Conservation (phyloP, 2,888 invertebrate genomes). For the Noctua janthina region DNA sequence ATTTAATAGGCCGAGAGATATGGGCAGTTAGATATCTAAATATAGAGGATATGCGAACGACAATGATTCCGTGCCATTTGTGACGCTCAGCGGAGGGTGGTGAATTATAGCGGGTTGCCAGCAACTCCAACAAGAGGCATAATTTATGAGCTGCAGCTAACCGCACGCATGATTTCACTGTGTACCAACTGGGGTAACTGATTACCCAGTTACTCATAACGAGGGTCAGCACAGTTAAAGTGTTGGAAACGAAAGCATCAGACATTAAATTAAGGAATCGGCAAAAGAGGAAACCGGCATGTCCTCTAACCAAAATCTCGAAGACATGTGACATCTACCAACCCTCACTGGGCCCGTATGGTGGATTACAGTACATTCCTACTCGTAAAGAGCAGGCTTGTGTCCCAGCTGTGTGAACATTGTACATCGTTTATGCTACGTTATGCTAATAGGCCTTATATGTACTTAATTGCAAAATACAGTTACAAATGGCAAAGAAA, state of each 20-base stretch:
- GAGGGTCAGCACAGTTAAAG: not conserved
- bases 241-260: not conserved
- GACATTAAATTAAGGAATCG: not conserved
- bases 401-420: not conserved
- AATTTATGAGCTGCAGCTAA: conserved; percentile 50
- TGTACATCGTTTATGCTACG: not conserved
- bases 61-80: conserved; percentile 52
- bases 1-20: not conserved
- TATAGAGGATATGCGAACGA: not conserved
- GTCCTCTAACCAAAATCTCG: not conserved
- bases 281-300: not conserved
- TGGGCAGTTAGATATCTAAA: not conserved
- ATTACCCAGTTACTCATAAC: conserved; percentile 7
- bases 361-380: not conserved
- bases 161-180: conserved; percentile 37
- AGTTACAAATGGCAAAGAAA: not conserved
- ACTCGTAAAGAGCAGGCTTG: not conserved
- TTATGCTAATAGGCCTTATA: not conserved
- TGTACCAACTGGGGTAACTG: not conserved
- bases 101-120: conserved; percentile 40
- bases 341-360: not conserved
- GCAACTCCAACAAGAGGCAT: conserved; percentile 31
- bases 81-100: conserved; percentile 42
- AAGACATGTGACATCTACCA: not conserved
- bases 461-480: too few species aligned